These are phyloP conservation scores for Podilymbus podiceps DNA, from an alignment of 2,113 vertebrate species.

Conservation along the genomic window DNA sequence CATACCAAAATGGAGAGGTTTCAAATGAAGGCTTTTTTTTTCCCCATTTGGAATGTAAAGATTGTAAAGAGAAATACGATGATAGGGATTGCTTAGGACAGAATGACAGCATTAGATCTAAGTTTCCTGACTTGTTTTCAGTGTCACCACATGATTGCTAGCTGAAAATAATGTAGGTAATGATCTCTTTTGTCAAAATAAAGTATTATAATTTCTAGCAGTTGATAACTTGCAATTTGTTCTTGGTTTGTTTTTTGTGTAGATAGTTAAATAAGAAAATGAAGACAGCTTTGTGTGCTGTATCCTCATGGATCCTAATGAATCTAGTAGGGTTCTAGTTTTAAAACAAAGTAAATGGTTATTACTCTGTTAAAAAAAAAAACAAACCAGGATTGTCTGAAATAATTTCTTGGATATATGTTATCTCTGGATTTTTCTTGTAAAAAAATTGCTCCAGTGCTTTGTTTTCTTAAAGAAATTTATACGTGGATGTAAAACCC, in stretches of 20 bases:
- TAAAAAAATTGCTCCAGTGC: neutral
- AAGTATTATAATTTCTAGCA: neutral
- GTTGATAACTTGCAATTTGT: neutral
- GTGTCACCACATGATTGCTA: neutral
- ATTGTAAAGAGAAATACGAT: neutral
- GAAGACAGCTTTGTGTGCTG: neutral
- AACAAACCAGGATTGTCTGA: neutral
- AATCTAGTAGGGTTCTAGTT: neutral
- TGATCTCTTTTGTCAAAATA: neutral
- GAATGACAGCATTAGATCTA: neutral
- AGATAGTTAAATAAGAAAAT: neutral
- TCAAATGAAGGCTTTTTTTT: neutral
- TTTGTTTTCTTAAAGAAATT: slow-evolving; percentile 7
- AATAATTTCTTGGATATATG: neutral
- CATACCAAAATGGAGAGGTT: neutral
- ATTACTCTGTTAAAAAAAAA: neutral
- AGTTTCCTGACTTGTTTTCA: neutral
- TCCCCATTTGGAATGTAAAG: neutral
- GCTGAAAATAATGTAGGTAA: neutral
- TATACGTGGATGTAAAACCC: neutral
- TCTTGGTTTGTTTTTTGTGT: neutral
- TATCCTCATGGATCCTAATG: neutral
- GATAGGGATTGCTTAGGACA: neutral
- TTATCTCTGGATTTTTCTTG: neutral
- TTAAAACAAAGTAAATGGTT: neutral